Evolutionary conservation across 2,113 vertebrate species (phyloP), one percentile per base, ranked within the genome.

Genomic region (Alligator mississippiensis): DNA sequence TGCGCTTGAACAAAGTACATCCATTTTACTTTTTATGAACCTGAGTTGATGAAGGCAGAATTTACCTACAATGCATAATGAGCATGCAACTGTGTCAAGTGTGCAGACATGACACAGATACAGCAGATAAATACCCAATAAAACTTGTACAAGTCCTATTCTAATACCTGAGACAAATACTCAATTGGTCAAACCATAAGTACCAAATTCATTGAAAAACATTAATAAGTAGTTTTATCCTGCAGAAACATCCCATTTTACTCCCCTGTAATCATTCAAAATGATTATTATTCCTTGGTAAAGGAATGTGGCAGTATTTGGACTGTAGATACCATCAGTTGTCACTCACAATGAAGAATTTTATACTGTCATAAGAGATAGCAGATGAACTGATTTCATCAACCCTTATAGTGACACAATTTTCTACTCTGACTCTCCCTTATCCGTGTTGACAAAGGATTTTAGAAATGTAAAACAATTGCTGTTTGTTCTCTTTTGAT

Each of bases 401-500:
- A 94, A 90, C 80, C 86, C 97, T 93, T 88, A 90, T 61, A 93
- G 79, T 90, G 96, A 96, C 62, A 83, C 82, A 88, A 96, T 94
- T 96, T 97, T 96, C 60, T 76, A 90, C 78, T 94, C 70, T 91
- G 18, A 77, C 94, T 94, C 84, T 87, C 88, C 76, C 21, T 72
- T 92, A 92, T 95, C 85, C 38, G 82, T 87, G 66, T 88, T 97
- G 91, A 95, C 57, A 91, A 80, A 91, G 89, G 86, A 96, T 93
- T 97, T 96, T 93, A 89, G 85, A 95, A 94, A 61, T 87, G 80
- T 85, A 93, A 96, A 95, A 95, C 77, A 96, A 95, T 90, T 96
- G 95, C 72, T 64, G 13, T 78, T 90, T 82, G 22, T 90, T 95
- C 95, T 90, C 79, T 96, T 96, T 91, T 94, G 80, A 93, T 97